A percentile compares a stretch with the other conserved stretches of the same genome.
Evolutionary conservation across 2,888 invertebrate species (phyloP).

Genomic region (Orthosia cruda): DNA sequence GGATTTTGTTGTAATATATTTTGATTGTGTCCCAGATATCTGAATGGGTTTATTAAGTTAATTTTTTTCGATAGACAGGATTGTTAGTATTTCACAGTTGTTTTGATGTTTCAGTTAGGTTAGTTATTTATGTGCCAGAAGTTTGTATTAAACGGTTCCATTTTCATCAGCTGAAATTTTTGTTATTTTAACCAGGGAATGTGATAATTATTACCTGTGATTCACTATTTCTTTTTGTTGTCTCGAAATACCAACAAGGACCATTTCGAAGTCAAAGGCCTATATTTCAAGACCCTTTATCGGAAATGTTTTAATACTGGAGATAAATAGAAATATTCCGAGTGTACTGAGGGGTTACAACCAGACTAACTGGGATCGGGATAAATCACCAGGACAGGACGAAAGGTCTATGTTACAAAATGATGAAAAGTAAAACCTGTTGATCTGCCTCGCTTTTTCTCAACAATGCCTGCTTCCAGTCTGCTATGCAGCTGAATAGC

Average conservation of each 20-base stretch:
- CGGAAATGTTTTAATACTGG: background rate
- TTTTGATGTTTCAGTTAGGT: slow-evolving; percentile 27
- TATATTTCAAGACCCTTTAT: too few species aligned
- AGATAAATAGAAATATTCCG: slow-evolving; percentile 49
- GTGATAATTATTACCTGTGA: slow-evolving; percentile 21
- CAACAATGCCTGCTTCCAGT: too few species aligned
- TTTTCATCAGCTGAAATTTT: slow-evolving; percentile 38
- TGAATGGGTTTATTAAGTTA: slow-evolving; percentile 74
- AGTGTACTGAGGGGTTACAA: slow-evolving; percentile 28
- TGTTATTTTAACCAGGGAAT: slow-evolving; percentile 15
- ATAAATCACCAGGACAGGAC: slow-evolving; percentile 35
- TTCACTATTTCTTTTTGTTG: background rate
- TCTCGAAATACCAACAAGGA: background rate
- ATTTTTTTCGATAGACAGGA: slow-evolving; percentile 46
- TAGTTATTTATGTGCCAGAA: slow-evolving; percentile 52
- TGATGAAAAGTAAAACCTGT: background rate
- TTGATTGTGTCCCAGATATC: slow-evolving; percentile 69
- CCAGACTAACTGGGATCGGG: background rate
- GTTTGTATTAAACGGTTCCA: slow-evolving; percentile 42
- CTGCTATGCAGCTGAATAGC: too few species aligned
- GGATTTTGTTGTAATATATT: slow-evolving; percentile 70
- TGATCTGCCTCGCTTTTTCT: too few species aligned
- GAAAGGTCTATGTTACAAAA: slow-evolving; percentile 24
- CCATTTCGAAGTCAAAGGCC: too few species aligned
- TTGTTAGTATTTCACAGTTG: slow-evolving; percentile 63